phyloP scores from a whole-genome alignment of 2,113 vertebrate species.

The Pangasianodon gigas region DNA sequence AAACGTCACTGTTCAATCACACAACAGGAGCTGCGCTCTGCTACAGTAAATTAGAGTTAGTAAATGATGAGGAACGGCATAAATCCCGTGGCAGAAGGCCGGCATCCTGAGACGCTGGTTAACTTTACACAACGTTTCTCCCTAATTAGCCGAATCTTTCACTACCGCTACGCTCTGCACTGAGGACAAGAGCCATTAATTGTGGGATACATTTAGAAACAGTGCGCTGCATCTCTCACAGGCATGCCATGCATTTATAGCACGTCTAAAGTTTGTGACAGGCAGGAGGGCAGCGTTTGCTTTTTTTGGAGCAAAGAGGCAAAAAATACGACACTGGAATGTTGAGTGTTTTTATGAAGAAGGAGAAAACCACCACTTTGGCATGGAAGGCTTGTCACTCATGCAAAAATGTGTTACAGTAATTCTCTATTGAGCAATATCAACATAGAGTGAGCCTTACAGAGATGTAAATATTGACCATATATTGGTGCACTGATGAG shows the following conservation, averaged over 20 bases:
- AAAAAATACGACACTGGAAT: not conserved
- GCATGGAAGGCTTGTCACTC: not conserved
- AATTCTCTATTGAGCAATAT: not conserved
- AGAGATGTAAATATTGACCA: not conserved
- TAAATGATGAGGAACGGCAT: slow-evolving; percentile 52
- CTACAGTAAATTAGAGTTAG: slow-evolving; percentile 24
- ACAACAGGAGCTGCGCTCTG: slow-evolving; percentile 44
- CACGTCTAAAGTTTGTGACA: not conserved
- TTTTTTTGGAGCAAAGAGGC: slow-evolving; percentile 2
- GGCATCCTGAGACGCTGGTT: slow-evolving; percentile 43
- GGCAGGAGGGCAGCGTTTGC: not conserved
- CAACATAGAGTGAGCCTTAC: not conserved
- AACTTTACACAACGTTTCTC: slow-evolving; percentile 54
- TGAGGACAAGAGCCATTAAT: slow-evolving; percentile 33
- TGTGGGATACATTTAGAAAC: slow-evolving; percentile 18
- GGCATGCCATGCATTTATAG: not conserved
- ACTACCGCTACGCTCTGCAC: slow-evolving; percentile 33
- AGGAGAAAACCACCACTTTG: slow-evolving; percentile 23
- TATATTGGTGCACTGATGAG: not conserved
- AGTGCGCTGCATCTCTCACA: not conserved
- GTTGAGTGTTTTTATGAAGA: not conserved
- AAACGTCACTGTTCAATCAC: slow-evolving; percentile 51
- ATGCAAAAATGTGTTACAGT: not conserved
- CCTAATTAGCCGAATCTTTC: slow-evolving; percentile 26
- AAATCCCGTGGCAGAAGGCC: slow-evolving; percentile 39